These are phyloP conservation scores for Sminthopsis crassicaudata DNA, from an alignment of 2,113 vertebrate species.

Conservation along the genomic window DNA sequence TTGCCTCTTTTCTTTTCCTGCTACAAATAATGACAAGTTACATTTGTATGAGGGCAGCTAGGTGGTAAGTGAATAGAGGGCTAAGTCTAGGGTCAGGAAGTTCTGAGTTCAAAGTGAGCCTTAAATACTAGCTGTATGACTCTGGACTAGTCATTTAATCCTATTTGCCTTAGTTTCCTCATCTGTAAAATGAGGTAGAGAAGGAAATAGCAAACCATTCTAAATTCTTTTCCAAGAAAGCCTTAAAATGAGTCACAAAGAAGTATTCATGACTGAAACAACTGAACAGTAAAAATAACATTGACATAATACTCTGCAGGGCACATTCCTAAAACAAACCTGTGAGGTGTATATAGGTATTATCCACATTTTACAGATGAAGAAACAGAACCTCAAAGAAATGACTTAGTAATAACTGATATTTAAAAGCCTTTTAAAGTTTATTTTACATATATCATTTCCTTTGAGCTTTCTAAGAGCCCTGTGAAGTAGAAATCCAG, in stretches of 20 bases:
- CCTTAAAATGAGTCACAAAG: background rate
- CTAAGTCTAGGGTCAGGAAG: background rate
- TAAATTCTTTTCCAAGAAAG: background rate
- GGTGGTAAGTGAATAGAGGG: background rate
- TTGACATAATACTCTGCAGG: background rate
- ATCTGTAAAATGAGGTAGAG: background rate
- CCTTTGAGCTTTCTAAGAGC: background rate
- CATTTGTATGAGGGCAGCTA: background rate
- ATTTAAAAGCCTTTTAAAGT: background rate
- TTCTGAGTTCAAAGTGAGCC: background rate
- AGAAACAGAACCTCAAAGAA: background rate
- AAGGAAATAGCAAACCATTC: background rate
- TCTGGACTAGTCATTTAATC: background rate
- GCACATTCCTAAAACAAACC: background rate
- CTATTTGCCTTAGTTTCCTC: background rate
- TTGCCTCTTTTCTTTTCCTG: background rate
- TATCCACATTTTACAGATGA: background rate
- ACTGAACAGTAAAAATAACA: background rate
- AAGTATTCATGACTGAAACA: background rate
- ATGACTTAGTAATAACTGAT: background rate
- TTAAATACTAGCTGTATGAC: background rate
- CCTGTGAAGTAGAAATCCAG: background rate
- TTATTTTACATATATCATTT: background rate
- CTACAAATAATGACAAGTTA: background rate
- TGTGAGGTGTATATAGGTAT: background rate